Conservation (phyloP, 2,888 invertebrate genomes). For the Tuta absoluta region DNA sequence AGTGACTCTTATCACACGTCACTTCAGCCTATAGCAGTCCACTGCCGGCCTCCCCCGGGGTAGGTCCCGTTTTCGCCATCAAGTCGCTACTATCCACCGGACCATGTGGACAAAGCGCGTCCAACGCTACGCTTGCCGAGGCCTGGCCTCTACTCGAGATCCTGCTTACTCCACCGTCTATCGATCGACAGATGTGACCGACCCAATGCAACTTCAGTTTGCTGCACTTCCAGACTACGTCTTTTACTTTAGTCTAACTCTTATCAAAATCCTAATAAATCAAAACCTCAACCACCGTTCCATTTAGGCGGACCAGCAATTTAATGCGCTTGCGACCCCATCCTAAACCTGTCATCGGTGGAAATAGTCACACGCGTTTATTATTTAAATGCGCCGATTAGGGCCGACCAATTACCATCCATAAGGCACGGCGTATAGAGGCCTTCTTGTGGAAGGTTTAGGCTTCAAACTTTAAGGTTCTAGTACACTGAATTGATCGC, state of each 20-base stretch:
- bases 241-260: too few relatives aligned
- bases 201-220: too few relatives aligned
- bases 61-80: too few relatives aligned
- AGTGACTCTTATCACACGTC: too few relatives aligned
- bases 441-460: constrained; percentile 52
- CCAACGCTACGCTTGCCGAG: too few relatives aligned
- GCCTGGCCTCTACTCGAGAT: too few relatives aligned
- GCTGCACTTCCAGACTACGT: too few relatives aligned
- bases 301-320: constrained; percentile 16
- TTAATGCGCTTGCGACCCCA: constrained; percentile 14
- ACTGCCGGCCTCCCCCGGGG: too few relatives aligned
- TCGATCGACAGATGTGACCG: too few relatives aligned
- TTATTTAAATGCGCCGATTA: constrained; percentile 66
- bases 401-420: constrained; percentile 64
- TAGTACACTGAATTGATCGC: neutral
- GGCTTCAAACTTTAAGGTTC: constrained; percentile 37
- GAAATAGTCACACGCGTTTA: constrained; percentile 46
- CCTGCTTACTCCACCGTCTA: too few relatives aligned
- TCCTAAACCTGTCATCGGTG: constrained; percentile 42
- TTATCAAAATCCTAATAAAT: constrained; percentile 7
- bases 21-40: too few relatives aligned
- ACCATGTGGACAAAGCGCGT: neutral
- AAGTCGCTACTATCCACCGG: too few relatives aligned
- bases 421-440: constrained; percentile 44
- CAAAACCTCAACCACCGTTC: constrained; percentile 12